Percentiles rank a stretch among this genome's conserved stretches.
Conservation (phyloP, 2,113 vertebrate species). For the Psephotus haematonotus region DNA sequence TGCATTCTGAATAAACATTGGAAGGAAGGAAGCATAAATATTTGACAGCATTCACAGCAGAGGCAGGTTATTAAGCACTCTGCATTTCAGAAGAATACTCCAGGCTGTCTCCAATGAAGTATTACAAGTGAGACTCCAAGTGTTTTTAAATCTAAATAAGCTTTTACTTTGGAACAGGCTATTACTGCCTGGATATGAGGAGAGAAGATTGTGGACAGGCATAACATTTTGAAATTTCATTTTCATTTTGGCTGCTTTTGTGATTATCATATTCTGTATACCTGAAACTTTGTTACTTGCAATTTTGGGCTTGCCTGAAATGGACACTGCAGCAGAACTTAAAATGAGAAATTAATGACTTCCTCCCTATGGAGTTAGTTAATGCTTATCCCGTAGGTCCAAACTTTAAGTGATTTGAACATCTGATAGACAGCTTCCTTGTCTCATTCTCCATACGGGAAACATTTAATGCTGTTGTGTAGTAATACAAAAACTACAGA, state of each 20-base stretch:
- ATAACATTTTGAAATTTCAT: not conserved
- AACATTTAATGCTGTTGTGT: not conserved
- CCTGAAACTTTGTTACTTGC: not conserved
- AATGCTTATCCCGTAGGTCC: slow-evolving; percentile 2
- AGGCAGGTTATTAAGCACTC: slow-evolving; percentile 57
- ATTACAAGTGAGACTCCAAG: slow-evolving; percentile 18
- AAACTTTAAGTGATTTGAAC: not conserved
- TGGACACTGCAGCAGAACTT: not conserved
- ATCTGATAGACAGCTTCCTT: slow-evolving; percentile 9
- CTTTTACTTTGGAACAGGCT: not conserved
- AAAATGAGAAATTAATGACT: not conserved
- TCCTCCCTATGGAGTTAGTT: not conserved
- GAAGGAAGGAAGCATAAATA: slow-evolving; percentile 64
- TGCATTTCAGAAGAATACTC: slow-evolving; percentile 41
- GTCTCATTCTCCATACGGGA: not conserved
- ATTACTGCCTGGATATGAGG: not conserved
- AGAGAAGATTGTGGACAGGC: not conserved
- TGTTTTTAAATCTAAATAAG: slow-evolving; percentile 25
- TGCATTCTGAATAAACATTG: slow-evolving; percentile 69
- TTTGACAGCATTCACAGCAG: slow-evolving; percentile 57
- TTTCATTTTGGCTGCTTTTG: slow-evolving; percentile 9
- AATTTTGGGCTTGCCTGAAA: not conserved
- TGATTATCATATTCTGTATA: slow-evolving; percentile 1
- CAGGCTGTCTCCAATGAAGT: slow-evolving; percentile 21
- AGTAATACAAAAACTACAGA: not conserved